Base-by-base conservation (phyloP, 2,888 invertebrate species). In the Lepetodrilus schrolli region DNA sequence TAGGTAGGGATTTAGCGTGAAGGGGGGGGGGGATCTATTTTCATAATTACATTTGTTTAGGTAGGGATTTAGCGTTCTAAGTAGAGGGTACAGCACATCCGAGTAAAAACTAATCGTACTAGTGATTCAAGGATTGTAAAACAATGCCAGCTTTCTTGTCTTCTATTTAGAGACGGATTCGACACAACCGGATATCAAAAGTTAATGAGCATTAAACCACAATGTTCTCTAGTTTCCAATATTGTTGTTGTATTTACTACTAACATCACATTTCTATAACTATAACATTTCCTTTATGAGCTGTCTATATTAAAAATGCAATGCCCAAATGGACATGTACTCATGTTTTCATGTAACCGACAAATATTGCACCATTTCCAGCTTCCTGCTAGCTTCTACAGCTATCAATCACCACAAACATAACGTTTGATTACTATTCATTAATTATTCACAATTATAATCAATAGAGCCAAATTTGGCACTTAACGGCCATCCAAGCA, bases 391-490 rank as follows among this genome's bases (percentile, higher is more conserved):
- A 30, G 58, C 30, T 58, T 26, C 34, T 58, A 30, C 17, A 13
- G 17, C 73, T 26, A 73, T 68, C 73, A 66, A 73, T 73, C 73
- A 69, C 47, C 10, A 20, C 69, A 65, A 70, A 65, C 36, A 36
- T 50, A 69, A 38, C 47, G 43, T 74, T 74, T 70, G 74, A 74
- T 74, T 74, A 74, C 49, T 36, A 21, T 30, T 38, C 48, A 70
- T 74, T 74, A 70, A 74, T 74, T 74, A 74, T 74, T 74, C 74
- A 74, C 30, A 34, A 38, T 65, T 47, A 51, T 48, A 47, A 65
- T 70, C 47, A 70, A 70, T 70, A 65, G 65, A 38, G 70, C 47
- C 68, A 68, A 68, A 47, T 68, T 68, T n/a, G 68, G 43, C 68
- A 68, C 47, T 43, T 43, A 68, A 68, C 26, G 68, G 34, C 30